These are phyloP conservation scores for Nesoenas mayeri DNA, from an alignment of 2,113 vertebrate species.

Conservation along the genomic window DNA sequence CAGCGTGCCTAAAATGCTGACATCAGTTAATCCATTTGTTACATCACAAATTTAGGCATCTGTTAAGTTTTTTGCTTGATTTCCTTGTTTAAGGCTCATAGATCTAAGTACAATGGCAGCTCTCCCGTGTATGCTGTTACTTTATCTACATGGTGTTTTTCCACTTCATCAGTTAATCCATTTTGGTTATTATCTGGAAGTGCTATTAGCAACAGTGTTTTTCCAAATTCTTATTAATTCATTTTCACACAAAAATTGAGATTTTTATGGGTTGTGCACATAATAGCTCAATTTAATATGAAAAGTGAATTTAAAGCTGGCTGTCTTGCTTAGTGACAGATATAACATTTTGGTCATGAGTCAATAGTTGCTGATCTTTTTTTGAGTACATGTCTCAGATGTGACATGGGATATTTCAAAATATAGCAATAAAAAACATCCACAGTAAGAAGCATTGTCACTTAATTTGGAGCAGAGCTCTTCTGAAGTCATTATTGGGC, in stretches of 20 bases:
- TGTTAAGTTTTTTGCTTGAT: conserved; percentile 31
- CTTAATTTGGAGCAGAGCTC: not conserved
- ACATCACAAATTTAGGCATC: conserved; percentile 10
- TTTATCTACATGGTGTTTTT: not conserved
- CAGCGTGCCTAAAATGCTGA: conserved; percentile 20
- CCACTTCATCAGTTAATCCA: not conserved
- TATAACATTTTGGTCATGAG: not conserved
- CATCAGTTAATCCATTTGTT: conserved; percentile 15
- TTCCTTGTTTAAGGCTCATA: not conserved
- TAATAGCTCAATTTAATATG: not conserved
- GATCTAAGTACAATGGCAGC: not conserved
- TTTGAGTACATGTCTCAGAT: not conserved
- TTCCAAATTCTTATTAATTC: not conserved
- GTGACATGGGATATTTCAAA: not conserved
- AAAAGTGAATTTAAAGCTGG: not conserved
- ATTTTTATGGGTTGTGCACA: not conserved
- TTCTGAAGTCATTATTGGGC: not conserved
- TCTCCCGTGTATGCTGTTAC: not conserved
- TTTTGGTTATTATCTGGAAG: not conserved
- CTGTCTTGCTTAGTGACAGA: not conserved
- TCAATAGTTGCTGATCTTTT: not conserved
- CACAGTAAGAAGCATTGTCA: not conserved
- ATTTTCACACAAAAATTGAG: not conserved
- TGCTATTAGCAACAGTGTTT: not conserved
- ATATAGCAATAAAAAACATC: not conserved